Percentiles rank a stretch among this genome's conserved stretches.
These are phyloP conservation scores for Squalus acanthias DNA, from an alignment of 2,797 vertebrate genomes.

Conservation along the genomic window DNA sequence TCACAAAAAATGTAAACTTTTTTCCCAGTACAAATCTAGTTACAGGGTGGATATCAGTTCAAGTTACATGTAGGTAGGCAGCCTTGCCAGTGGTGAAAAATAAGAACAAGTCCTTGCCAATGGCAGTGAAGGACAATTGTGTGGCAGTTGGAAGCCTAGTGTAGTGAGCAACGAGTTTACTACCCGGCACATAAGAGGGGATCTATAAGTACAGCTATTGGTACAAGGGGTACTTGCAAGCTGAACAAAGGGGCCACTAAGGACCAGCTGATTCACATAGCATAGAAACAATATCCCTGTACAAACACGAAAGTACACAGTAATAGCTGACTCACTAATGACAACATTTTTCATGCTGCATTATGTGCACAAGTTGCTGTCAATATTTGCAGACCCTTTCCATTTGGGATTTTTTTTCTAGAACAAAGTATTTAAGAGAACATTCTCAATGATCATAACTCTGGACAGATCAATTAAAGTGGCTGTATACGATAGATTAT, in stretches of 20 bases:
- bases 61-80: not conserved
- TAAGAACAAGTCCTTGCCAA: not conserved
- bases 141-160: not conserved
- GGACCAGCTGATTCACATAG: not conserved
- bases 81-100: not conserved
- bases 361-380: not conserved
- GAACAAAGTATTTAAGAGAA: not conserved
- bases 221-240: not conserved
- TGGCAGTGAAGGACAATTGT: not conserved
- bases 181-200: not conserved
- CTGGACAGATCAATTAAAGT: not conserved
- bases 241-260: not conserved
- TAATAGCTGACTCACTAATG: not conserved
- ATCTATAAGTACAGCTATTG: not conserved
- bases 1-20: not conserved
- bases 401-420: not conserved
- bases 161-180: not conserved
- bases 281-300: not conserved
- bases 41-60: not conserved
- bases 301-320: not conserved
- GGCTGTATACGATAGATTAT: not conserved
- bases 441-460: not conserved
- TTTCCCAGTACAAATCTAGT: not conserved
- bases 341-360: not conserved
- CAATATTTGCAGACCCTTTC: not conserved